phyloP scores from a whole-genome alignment of 2,797 vertebrate genomes.

The Crotalus adamanteus region DNA sequence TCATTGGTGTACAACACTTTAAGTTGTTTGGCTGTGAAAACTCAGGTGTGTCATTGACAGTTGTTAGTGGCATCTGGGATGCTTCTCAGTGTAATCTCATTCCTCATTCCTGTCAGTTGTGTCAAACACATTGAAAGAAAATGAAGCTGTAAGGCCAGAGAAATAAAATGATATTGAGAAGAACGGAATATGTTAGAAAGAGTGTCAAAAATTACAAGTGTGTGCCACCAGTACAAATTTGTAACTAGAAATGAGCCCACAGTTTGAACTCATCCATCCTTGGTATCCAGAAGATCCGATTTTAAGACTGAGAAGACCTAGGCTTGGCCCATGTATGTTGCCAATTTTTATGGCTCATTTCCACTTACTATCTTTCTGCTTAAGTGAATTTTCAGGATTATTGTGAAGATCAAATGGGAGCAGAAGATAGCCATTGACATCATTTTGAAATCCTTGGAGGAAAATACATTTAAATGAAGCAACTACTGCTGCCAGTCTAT shows the following conservation, averaged over 20 bases:
- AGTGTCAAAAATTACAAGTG: neutral
- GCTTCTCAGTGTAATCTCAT: neutral
- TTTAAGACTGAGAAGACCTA: neutral
- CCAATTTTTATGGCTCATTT: neutral
- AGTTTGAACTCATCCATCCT: neutral
- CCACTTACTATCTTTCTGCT: neutral
- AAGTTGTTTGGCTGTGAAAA: neutral
- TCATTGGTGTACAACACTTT: neutral
- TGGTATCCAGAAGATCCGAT: neutral
- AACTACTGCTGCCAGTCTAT: neutral
- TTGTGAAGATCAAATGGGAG: neutral
- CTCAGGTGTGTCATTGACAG: neutral
- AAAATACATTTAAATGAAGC: neutral
- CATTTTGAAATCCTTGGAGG: neutral
- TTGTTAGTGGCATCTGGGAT: neutral
- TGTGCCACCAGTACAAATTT: neutral
- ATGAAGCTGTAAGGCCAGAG: neutral
- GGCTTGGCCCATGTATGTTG: neutral
- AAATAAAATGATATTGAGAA: neutral
- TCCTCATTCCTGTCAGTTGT: neutral
- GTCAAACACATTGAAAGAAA: neutral
- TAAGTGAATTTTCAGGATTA: neutral
- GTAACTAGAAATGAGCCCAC: neutral
- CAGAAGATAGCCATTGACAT: neutral
- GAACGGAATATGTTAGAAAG: neutral